A percentile compares a stretch with the other conserved stretches of the same genome.
Conservation (phyloP, 1,140 invertebrate species). For the Kradibia gibbosae region DNA sequence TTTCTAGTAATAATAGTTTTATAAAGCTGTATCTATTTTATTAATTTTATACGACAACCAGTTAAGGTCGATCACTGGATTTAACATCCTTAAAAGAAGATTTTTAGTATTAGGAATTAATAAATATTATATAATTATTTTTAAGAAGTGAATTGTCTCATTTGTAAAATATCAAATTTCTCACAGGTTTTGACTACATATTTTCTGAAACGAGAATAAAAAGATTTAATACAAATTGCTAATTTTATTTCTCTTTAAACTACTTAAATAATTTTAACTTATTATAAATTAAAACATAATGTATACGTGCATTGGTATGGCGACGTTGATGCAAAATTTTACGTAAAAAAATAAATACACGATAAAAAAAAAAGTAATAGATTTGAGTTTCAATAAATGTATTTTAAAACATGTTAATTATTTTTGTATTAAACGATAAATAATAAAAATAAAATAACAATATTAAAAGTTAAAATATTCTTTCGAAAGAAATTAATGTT, state of each 20-base stretch:
- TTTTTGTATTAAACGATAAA: too few relatives aligned
- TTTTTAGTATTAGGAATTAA: constrained; percentile 38
- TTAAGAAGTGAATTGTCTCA: constrained; percentile 31
- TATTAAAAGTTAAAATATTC: too few relatives aligned
- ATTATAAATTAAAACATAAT: neutral
- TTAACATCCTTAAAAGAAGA: constrained; percentile 33
- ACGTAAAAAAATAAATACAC: too few relatives aligned
- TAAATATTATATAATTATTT: constrained; percentile 41
- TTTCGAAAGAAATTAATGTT: too few relatives aligned
- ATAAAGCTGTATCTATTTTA: constrained; percentile 46
- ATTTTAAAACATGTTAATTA: too few relatives aligned
- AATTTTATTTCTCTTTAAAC: neutral
- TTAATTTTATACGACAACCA: constrained; percentile 49
- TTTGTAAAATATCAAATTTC: constrained; percentile 47
- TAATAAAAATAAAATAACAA: too few relatives aligned
- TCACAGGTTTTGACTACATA: constrained; percentile 34
- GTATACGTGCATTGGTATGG: too few relatives aligned
- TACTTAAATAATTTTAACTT: neutral
- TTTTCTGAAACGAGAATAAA: constrained; percentile 45
- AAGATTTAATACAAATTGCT: constrained; percentile 33
- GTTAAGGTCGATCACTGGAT: constrained; percentile 36
- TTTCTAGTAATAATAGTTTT: constrained; percentile 29
- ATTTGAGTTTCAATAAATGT: too few relatives aligned
- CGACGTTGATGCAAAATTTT: too few relatives aligned
- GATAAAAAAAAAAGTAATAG: too few relatives aligned